A percentile compares a stretch with the other conserved stretches of the same genome.
These are phyloP conservation scores for Spongia lamella DNA, from an alignment of 37 sponge, comb jelly and placozoan species.

Conservation along the genomic window DNA sequence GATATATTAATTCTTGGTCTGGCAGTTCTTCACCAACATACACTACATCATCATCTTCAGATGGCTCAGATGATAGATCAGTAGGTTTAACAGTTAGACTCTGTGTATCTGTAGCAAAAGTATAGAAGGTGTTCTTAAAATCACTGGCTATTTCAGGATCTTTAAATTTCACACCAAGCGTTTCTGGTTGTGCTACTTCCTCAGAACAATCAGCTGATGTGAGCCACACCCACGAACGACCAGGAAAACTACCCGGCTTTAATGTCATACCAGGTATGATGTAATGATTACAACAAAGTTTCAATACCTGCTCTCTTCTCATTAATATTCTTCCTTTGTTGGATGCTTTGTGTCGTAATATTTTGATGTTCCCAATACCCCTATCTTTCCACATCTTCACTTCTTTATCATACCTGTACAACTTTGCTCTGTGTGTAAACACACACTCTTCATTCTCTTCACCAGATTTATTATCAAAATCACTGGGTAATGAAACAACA, in stretches of 20 bases:
- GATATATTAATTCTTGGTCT: constrained; percentile 44
- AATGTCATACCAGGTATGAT: constrained; percentile 81
- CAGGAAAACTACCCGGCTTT: constrained; percentile 39
- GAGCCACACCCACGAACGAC: constrained; percentile 81
- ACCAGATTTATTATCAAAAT: constrained; percentile 48
- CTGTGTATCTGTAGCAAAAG: constrained; percentile 2
- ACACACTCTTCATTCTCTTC: constrained; percentile 78
- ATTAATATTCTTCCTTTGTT: constrained; percentile 74
- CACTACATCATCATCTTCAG: neutral
- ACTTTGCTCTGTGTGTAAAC: constrained; percentile 70
- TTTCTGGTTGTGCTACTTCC: constrained; percentile 47
- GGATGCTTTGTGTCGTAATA: constrained; percentile 55
- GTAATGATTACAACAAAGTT: constrained; percentile 94
- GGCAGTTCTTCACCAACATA: constrained; percentile 62
- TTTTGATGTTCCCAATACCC: constrained; percentile 92
- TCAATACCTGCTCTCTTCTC: constrained; percentile 91
- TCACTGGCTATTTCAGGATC: constrained; percentile 60
- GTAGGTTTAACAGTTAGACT: no score
- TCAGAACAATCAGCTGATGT: constrained; percentile 80
- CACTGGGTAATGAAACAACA: constrained; percentile 71
- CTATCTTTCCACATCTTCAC: constrained; percentile 90
- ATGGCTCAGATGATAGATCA: no score
- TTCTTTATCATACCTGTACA: constrained; percentile 78
- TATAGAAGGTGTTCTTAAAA: constrained; percentile 72
- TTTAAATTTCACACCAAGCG: constrained; percentile 82